These are phyloP conservation scores for Beris morrisii DNA, from an alignment of 2,888 invertebrate genomes.

Conservation along the genomic window DNA sequence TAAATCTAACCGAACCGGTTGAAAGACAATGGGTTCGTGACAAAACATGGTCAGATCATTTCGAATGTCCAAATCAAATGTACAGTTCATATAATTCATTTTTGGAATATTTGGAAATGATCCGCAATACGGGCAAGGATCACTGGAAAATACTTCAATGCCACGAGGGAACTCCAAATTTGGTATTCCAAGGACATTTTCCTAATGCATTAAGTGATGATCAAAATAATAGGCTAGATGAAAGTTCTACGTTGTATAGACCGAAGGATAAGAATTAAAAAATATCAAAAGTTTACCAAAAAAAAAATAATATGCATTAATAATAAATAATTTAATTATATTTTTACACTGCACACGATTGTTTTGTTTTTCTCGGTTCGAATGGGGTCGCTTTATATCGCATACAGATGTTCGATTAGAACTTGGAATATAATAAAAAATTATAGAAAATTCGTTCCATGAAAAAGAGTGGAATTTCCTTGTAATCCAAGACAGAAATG, in stretches of 20 bases:
- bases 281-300: not conserved
- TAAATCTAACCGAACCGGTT: slow-evolving; percentile 70
- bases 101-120: slow-evolving; percentile 47
- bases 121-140: slow-evolving; percentile 46
- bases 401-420: no score
- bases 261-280: slow-evolving; percentile 29
- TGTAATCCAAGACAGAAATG: no score
- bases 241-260: slow-evolving; percentile 12
- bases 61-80: slow-evolving; percentile 48
- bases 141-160: slow-evolving; percentile 47
- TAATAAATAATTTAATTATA: not conserved
- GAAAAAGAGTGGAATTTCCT: no score
- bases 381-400: not conserved
- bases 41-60: slow-evolving; percentile 53
- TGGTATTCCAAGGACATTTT: slow-evolving; percentile 35
- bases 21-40: slow-evolving; percentile 73
- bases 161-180: slow-evolving; percentile 39
- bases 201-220: slow-evolving; percentile 29
- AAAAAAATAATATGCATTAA: not conserved
- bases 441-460: no score
- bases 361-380: not conserved
- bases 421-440: no score
- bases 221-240: slow-evolving; percentile 25
- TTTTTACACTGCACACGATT: not conserved
- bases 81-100: slow-evolving; percentile 48